phyloP scores from a whole-genome alignment of 2,888 invertebrate species.

The Drosophila macrothrix region DNA sequence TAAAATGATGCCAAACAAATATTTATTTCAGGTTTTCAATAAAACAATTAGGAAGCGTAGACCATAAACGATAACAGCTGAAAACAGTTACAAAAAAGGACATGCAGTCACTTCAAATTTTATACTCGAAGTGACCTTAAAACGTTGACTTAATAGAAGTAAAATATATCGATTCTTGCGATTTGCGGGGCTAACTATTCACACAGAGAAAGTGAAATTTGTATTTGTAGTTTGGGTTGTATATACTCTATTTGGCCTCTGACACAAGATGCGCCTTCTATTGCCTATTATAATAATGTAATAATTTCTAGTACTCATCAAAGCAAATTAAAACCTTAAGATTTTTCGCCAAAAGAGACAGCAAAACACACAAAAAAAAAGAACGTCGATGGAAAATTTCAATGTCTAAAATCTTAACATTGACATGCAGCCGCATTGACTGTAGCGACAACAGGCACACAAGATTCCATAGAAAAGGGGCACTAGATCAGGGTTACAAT shows the following conservation, averaged over 20 bases:
- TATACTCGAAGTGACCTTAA: not conserved
- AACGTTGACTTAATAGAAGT: not conserved
- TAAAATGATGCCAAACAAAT: conserved; percentile 30
- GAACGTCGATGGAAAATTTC: conserved; percentile 54
- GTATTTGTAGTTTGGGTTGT: not conserved
- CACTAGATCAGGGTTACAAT: conserved; percentile 79
- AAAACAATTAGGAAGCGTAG: not conserved
- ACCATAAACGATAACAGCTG: not conserved
- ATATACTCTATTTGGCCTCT: not conserved
- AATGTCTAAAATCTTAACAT: conserved; percentile 82
- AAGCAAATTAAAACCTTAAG: conserved; percentile 52
- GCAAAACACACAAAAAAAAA: not conserved
- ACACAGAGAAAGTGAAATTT: not conserved
- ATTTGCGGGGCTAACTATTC: not conserved
- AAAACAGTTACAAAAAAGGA: not conserved
- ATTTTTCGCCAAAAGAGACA: conserved; percentile 30
- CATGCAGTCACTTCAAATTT: too few relatives aligned
- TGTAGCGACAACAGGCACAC: conserved; percentile 37
- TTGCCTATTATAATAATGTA: not conserved
- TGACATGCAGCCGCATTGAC: conserved; percentile 62
- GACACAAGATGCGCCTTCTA: not conserved
- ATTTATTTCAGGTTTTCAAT: conserved; percentile 20
- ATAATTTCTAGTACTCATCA: conserved; percentile 2
- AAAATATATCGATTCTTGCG: not conserved
- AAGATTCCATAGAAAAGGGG: conserved; percentile 53